Conservation (phyloP, 2,888 invertebrate genomes). For the Eristalinus aeneus region DNA sequence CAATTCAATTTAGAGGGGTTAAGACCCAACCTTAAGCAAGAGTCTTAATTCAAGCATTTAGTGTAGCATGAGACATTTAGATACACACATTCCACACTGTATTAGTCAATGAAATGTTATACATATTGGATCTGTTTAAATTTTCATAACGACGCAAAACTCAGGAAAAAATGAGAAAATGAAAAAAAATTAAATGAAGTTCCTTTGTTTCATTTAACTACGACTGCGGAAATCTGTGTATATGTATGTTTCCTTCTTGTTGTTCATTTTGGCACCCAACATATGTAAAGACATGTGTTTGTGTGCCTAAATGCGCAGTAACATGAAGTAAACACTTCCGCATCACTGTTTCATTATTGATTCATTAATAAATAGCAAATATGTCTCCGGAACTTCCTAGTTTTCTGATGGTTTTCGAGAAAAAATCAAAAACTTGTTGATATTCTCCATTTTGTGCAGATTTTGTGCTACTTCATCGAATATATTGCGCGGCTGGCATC, state of each 20-base stretch:
- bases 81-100: background rate
- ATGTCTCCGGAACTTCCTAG: background rate
- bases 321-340: constrained; percentile 46
- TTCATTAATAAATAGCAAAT: constrained; percentile 23
- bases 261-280: constrained; percentile 6
- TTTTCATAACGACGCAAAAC: background rate
- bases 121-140: background rate
- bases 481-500: constrained; percentile 4
- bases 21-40: background rate
- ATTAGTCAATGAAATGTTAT: background rate
- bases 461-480: background rate
- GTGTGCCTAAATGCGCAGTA: constrained; percentile 29
- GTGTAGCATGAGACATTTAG: background rate
- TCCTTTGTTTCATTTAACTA: constrained; percentile 26
- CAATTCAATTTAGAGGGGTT: background rate
- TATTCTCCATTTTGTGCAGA: constrained; percentile 26
- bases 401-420: background rate
- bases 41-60: background rate
- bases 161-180: background rate
- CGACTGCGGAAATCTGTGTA: constrained; percentile 13
- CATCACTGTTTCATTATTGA: constrained; percentile 48
- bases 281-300: background rate
- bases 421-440: background rate
- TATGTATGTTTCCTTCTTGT: background rate
- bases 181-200: background rate